A percentile compares a stretch with the other conserved stretches of the same genome.
Conservation (phyloP, 1,140 invertebrate genomes). For the Drosophila bipectinata region DNA sequence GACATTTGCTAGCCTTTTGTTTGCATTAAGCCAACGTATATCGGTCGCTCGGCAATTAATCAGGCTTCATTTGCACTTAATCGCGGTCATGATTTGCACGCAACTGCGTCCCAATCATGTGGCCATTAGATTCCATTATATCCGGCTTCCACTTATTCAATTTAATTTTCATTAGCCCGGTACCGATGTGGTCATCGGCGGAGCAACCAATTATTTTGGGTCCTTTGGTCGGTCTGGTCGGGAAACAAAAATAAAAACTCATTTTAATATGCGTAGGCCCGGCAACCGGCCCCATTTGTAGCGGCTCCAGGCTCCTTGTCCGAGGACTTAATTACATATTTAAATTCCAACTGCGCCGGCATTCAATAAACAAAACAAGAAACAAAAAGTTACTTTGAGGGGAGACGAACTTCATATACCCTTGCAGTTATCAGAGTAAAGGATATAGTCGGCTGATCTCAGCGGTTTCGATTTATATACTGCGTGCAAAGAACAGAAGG, state of each 20-base stretch:
- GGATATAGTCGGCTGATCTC: too few relatives aligned
- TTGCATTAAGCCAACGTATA: slow-evolving; percentile 53
- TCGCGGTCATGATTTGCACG: slow-evolving; percentile 72
- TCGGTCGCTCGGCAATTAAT: slow-evolving; percentile 66
- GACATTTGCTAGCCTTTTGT: slow-evolving; percentile 69
- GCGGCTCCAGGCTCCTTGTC: slow-evolving; percentile 2
- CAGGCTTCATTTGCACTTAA: slow-evolving; percentile 78
- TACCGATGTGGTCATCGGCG: slow-evolving; percentile 33
- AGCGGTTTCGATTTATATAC: too few relatives aligned
- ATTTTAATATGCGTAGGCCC: slow-evolving; percentile 73
- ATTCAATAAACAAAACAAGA: slow-evolving; percentile 12
- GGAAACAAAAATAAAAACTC: slow-evolving; percentile 50
- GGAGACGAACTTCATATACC: too few relatives aligned
- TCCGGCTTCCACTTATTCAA: slow-evolving; percentile 48
- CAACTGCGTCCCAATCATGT: slow-evolving; percentile 38
- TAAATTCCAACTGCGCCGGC: slow-evolving; percentile 67
- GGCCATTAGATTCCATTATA: slow-evolving; percentile 35
- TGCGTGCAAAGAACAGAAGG: too few relatives aligned
- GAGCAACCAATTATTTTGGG: slow-evolving; percentile 39
- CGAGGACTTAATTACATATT: slow-evolving; percentile 70
- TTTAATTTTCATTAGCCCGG: slow-evolving; percentile 65
- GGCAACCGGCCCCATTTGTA: slow-evolving; percentile 32
- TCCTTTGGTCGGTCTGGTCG: slow-evolving; percentile 1
- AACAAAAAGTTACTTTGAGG: too few relatives aligned
- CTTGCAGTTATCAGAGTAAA: too few relatives aligned